Percentiles rank a stretch among this genome's conserved stretches.
phyloP scores from a whole-genome alignment of 2,888 invertebrate species.

The Nymphalis polychloros region DNA sequence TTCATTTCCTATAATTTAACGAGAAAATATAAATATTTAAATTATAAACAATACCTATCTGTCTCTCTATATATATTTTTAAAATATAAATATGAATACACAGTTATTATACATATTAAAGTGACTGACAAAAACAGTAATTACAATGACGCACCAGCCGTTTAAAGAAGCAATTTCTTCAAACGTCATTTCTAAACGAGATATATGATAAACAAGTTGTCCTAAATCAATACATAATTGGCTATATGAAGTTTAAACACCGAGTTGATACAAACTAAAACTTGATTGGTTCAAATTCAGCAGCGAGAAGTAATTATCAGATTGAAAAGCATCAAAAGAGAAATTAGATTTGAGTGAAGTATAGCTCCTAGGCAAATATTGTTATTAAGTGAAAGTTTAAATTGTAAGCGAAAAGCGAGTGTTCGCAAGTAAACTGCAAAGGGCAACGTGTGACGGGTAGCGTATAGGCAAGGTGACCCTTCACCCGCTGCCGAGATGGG shows the following conservation, averaged over 20 bases:
- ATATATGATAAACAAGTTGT: conserved; percentile 13
- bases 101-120: background rate
- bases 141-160: background rate
- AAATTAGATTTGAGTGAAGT: conserved; percentile 37
- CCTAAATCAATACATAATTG: conserved; percentile 21
- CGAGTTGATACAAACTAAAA: conserved; percentile 24
- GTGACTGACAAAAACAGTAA: conserved; percentile 6
- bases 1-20: conserved; percentile 8
- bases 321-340: conserved; percentile 40
- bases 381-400: conserved; percentile 54
- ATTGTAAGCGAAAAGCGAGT: conserved; percentile 51
- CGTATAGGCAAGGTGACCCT: conserved; percentile 47
- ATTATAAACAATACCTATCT: no score
- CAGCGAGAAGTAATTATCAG: conserved; percentile 39
- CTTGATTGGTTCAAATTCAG: conserved; percentile 27
- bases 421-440: conserved; percentile 45
- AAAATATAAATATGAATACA: no score
- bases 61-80: no score
- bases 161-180: conserved; percentile 1
- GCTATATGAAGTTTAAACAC: background rate
- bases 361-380: conserved; percentile 43
- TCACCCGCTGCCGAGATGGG: conserved; percentile 43
- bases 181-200: conserved; percentile 7
- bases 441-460: conserved; percentile 50
- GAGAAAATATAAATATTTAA: conserved; percentile 3